Evolutionary conservation across 2,888 invertebrate species (phyloP).

Genomic region (Ganaspis brasiliensis): DNA sequence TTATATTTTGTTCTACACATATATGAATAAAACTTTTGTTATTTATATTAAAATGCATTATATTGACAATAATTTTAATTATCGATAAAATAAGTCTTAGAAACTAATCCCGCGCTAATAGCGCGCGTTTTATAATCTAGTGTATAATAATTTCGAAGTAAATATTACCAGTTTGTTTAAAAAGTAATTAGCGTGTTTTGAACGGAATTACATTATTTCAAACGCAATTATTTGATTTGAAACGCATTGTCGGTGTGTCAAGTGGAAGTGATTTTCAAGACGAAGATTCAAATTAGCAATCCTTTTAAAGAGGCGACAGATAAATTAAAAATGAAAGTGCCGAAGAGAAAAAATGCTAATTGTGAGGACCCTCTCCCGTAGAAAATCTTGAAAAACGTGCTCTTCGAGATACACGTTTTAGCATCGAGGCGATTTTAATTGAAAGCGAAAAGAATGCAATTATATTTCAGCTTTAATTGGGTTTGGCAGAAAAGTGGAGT

Average conservation of each 20-base stretch:
- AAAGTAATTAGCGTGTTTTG: no score
- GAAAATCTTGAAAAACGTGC: slow-evolving; percentile 54
- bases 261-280: not conserved
- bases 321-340: slow-evolving; percentile 18
- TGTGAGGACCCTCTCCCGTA: slow-evolving; percentile 39
- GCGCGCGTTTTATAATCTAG: no score
- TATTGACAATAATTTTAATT: no score
- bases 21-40: no score
- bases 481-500: slow-evolving; percentile 12
- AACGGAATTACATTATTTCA: no score
- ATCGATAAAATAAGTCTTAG: no score
- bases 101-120: no score
- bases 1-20: no score
- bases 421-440: slow-evolving; percentile 42
- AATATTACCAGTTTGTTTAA: no score
- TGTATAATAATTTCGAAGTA: no score
- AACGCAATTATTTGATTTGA: not conserved
- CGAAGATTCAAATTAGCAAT: slow-evolving; percentile 1
- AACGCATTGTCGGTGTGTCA: not conserved
- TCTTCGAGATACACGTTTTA: not conserved
- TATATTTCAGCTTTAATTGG: slow-evolving; percentile 33
- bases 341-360: slow-evolving; percentile 51
- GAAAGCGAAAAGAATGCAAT: slow-evolving; percentile 41
- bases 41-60: no score
- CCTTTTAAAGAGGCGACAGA: not conserved